These are phyloP conservation scores for Oscheius sp. DNA, from an alignment of 2,888 invertebrate species.

Conservation along the genomic window DNA sequence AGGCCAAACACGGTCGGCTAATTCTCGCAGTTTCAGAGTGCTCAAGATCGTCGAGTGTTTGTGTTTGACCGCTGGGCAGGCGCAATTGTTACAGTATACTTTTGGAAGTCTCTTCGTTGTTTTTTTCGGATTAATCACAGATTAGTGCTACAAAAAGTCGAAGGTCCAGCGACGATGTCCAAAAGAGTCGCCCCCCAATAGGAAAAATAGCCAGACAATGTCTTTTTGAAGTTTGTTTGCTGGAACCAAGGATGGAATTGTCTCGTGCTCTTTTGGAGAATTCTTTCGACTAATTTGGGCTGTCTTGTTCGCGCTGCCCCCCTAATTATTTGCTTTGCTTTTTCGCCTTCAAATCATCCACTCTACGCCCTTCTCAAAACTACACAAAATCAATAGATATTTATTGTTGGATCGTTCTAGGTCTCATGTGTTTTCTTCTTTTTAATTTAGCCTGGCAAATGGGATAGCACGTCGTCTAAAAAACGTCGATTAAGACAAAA, in stretches of 20 bases:
- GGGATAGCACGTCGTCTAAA: constrained; percentile 55
- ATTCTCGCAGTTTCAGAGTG: constrained; percentile 33
- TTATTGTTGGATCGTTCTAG: background rate
- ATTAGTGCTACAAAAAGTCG: background rate
- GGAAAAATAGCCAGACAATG: background rate
- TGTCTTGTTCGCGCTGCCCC: constrained; percentile 24
- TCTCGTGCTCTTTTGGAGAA: background rate
- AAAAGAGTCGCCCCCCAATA: background rate
- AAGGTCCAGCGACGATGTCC: background rate
- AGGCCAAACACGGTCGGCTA: constrained; percentile 15
- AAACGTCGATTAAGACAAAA: background rate
- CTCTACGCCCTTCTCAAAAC: constrained; percentile 3
- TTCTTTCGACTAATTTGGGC: constrained; percentile 29
- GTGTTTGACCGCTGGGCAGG: constrained; percentile 19
- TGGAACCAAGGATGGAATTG: too few species aligned
- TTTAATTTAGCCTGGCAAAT: constrained; percentile 52
- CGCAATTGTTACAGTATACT: constrained; percentile 25
- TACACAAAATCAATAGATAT: constrained; percentile 28
- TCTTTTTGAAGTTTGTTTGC: background rate
- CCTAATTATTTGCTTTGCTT: constrained; percentile 24
- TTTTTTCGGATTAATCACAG: background rate
- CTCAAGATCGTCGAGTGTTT: constrained; percentile 25
- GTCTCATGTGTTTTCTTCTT: constrained; percentile 32
- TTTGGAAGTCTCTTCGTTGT: background rate
- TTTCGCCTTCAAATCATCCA: constrained; percentile 26